Evolutionary conservation across 1,140 invertebrate species (phyloP).

Genomic region (Alviniconcha marisindica): DNA sequence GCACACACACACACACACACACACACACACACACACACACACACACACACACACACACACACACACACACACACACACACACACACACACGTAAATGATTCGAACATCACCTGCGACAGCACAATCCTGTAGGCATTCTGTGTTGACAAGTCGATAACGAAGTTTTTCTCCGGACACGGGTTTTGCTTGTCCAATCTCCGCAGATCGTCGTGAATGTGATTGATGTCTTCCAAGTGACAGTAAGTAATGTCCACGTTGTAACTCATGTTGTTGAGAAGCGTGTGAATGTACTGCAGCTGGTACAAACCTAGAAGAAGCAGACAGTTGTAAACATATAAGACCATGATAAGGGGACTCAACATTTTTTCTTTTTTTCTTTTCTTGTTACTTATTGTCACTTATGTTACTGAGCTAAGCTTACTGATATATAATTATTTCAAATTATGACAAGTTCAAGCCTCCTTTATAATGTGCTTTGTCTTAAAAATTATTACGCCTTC

Average conservation of each 20-base stretch:
- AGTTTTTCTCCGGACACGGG: constrained; percentile 77
- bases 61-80: constrained; percentile 16
- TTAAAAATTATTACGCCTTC: too few species aligned
- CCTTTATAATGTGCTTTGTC: background rate
- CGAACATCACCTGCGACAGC: constrained; percentile 53
- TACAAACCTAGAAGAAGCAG: constrained; percentile 38
- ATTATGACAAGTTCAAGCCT: background rate
- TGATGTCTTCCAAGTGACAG: constrained; percentile 68
- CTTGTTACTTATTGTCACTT: constrained; percentile 1
- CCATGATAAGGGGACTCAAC: background rate
- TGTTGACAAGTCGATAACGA: constrained; percentile 63
- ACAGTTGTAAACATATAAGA: background rate
- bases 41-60: background rate
- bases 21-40: background rate
- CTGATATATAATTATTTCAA: background rate
- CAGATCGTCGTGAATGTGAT: constrained; percentile 74
- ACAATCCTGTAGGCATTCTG: constrained; percentile 53
- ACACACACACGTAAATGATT: background rate
- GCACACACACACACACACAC: constrained; percentile 6
- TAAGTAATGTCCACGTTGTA: constrained; percentile 46
- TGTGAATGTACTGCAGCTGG: constrained; percentile 46
- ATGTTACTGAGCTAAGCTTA: background rate
- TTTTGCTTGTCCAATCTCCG: constrained; percentile 63
- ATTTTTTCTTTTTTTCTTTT: background rate
- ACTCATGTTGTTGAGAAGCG: constrained; percentile 32